phyloP scores from a whole-genome alignment of 2,888 invertebrate species.

The Chrysodeixis includens region DNA sequence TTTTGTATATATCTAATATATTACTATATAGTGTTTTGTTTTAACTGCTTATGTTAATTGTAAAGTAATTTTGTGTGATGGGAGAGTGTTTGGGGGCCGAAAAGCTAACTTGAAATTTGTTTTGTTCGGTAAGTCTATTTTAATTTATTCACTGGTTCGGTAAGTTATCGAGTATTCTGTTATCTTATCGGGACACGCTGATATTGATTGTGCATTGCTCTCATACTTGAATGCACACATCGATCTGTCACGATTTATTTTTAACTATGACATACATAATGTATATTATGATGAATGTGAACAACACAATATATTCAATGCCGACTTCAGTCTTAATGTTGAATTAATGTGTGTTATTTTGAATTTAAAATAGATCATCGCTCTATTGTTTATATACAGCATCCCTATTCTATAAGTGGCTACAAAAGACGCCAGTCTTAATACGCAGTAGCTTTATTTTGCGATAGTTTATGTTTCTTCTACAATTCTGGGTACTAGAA shows the following conservation, averaged over 20 bases:
- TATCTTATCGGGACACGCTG: constrained; percentile 33
- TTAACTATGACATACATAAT: neutral
- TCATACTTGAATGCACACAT: neutral
- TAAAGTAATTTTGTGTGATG: constrained; percentile 47
- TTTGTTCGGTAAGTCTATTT: constrained; percentile 59
- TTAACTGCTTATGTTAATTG: constrained; percentile 18
- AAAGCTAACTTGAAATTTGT: constrained; percentile 42
- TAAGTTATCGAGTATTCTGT: constrained; percentile 14
- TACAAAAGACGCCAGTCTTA: no score
- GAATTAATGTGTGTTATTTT: no score
- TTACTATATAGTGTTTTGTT: constrained; percentile 22
- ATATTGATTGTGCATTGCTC: neutral
- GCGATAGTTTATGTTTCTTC: no score
- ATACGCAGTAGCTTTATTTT: no score
- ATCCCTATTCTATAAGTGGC: no score
- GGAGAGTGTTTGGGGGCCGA: constrained; percentile 42
- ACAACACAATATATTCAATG: no score
- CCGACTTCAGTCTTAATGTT: no score
- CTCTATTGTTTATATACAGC: no score
- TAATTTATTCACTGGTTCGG: constrained; percentile 19
- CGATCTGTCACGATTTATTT: neutral
- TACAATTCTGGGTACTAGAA: no score
- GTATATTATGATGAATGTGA: no score
- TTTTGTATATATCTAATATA: constrained; percentile 10
- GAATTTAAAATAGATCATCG: no score